Evolutionary conservation across 1,140 invertebrate species (phyloP), one percentile per base, ranked within the genome.

Genomic region (Kradibia gibbosae): DNA sequence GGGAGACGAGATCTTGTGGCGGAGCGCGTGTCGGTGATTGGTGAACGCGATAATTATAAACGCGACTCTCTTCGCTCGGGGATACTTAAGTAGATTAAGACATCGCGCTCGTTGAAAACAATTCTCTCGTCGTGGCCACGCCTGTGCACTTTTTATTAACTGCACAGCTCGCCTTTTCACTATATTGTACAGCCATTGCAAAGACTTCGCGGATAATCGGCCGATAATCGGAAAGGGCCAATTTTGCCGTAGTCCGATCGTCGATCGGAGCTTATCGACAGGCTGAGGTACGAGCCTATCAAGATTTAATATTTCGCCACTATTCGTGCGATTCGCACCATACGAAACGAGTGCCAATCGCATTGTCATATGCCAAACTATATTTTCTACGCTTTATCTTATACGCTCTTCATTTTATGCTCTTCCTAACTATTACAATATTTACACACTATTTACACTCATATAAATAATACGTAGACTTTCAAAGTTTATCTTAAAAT

Each of bases 281-380:
- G n/a, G n/a, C n/a, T n/a, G n/a, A n/a, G n/a, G n/a, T n/a, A n/a
- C n/a, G n/a, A n/a, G n/a, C n/a, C n/a, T n/a, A n/a, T n/a, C n/a
- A n/a, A n/a, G n/a, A n/a, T n/a, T n/a, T n/a, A n/a, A n/a, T 55
- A 70, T 65, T 71, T 81, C 48, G 74, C n/a, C 62, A 53, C 36
- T 55, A 34, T 3, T n/a, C 72, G 34, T 45, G 55, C 78, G 72
- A 77, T 78, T 73, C n/a, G 81, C 74, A 82, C 70, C 62, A 31
- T 42, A 71, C 28, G 81, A 73, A 39, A 39, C 8, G n/a, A 62
- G 81, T 73, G 75, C 81, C 75, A 82, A 82, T 82, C 65, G 81
- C 78, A 82, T n/a, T 77, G 57, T 82, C 74, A 4, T 42, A 82
- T 82, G 53, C 75, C 81, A 82, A 82, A 82, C 75, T 82, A 78